Conservation (phyloP, 92 coral and sea anemone species). For the Epizoanthus stellaris region DNA sequence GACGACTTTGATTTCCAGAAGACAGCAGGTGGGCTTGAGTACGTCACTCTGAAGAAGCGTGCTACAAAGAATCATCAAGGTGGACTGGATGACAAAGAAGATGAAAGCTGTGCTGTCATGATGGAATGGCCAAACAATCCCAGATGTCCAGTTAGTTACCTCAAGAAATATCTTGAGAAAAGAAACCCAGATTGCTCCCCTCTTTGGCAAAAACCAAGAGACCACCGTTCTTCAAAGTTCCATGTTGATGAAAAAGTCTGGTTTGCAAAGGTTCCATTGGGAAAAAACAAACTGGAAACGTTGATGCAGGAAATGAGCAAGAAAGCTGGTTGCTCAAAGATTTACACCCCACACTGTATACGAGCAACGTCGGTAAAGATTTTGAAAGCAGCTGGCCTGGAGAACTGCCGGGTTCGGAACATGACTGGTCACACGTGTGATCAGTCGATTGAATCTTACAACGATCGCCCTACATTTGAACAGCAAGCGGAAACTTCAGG, state of each 20-base stretch:
- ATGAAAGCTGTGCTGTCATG: constrained; percentile 45
- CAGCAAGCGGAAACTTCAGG: constrained; percentile 4
- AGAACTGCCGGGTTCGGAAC: constrained; percentile 46
- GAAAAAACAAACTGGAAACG: constrained; percentile 41
- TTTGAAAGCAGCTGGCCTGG: constrained; percentile 42
- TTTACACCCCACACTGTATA: constrained; percentile 61
- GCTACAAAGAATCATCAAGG: constrained; percentile 67
- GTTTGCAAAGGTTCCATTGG: constrained; percentile 50
- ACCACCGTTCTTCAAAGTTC: constrained; percentile 50
- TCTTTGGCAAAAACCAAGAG: constrained; percentile 55
- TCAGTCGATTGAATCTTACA: constrained; percentile 31
- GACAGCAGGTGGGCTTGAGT: constrained; percentile 47
- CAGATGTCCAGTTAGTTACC: constrained; percentile 43
- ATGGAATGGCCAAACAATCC: constrained; percentile 42
- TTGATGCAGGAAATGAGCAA: constrained; percentile 40
- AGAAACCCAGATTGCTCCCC: constrained; percentile 29
- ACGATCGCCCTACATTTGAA: constrained; percentile 37
- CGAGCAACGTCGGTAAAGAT: constrained; percentile 59
- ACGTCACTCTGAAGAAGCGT: constrained; percentile 25
- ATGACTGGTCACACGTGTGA: constrained; percentile 59
- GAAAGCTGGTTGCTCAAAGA: constrained; percentile 55
- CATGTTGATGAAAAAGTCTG: constrained; percentile 42
- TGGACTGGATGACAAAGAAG: constrained; percentile 58
- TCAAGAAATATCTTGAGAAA: constrained; percentile 52
- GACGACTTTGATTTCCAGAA: background rate